phyloP scores from a whole-genome alignment of 2,888 invertebrate genomes.

The Beris chalybata region DNA sequence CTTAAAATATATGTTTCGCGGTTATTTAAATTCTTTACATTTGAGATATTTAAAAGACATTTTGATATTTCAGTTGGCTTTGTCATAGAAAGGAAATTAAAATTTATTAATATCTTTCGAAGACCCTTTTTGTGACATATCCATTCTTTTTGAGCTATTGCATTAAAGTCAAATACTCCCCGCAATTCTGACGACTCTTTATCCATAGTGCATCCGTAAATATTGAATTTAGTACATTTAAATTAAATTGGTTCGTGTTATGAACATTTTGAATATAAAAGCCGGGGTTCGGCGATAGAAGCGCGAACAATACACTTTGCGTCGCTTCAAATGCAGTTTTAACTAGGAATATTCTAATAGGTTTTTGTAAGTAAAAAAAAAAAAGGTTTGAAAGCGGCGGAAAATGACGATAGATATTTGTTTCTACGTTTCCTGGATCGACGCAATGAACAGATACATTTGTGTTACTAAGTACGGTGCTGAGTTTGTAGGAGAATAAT shows the following conservation, averaged over 20 bases:
- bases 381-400: conserved; percentile 50
- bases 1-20: conserved; percentile 45
- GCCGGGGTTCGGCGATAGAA: conserved; percentile 48
- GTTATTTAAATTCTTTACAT: conserved; percentile 43
- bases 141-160: conserved; percentile 42
- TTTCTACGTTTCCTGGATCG: conserved; percentile 58
- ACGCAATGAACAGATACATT: conserved; percentile 55
- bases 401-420: conserved; percentile 53
- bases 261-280: conserved; percentile 34
- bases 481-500: conserved; percentile 34
- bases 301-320: conserved; percentile 53
- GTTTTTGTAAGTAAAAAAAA: conserved; percentile 53
- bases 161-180: conserved; percentile 22
- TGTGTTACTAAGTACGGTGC: conserved; percentile 43
- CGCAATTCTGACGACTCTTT: conserved; percentile 18
- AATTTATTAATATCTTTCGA: conserved; percentile 47
- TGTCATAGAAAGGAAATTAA: conserved; percentile 47
- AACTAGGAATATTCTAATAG: conserved; percentile 50
- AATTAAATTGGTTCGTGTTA: background rate
- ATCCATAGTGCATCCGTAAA: conserved; percentile 20
- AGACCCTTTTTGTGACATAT: conserved; percentile 47
- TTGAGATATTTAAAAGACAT: conserved; percentile 47
- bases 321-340: conserved; percentile 55
- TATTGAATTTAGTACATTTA: background rate
- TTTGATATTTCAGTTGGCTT: conserved; percentile 49